Evolutionary conservation across 2,888 invertebrate species (phyloP), one percentile per base, ranked within the genome.

Genomic region (Xestia sexstrigata): DNA sequence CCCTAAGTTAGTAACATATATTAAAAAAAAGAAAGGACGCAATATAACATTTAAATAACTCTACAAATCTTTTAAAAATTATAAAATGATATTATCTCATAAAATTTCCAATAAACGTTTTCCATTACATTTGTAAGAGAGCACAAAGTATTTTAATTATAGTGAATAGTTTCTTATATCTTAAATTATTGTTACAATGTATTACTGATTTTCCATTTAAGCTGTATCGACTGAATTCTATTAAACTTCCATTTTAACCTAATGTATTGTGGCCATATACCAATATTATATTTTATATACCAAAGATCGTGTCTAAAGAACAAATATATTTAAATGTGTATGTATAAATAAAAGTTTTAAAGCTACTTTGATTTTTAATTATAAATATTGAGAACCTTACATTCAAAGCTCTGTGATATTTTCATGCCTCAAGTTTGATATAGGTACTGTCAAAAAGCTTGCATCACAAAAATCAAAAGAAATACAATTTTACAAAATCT

Each of bases 201-300:
- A 89, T 91, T 88, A 89, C 88, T 89, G 84, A 89, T 84, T 90
- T 89, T 92, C 90, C 89, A 90, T 90, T 83, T 86, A 83, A 60
- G 70, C 89, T 90, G 87, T 90, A 92, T 88, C 82, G 93, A 93
- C 92, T 94, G 93, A 93, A 91, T 91, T 90, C 80, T 89, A 90
- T 89, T 87, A 87, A 90, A 91, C 93, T 94, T 95, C 93, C 94
- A 95, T 91, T 91, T 90, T 90, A 91, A 81, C 87, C 86, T 87
- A 90, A 92, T 91, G 85, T 92, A 90, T 88, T 90, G 93, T 93
- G 94, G 95, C 95, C 95, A 95, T 95, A 94, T 92, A 94, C 92
- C 93, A 93, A 92, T 94, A 93, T 92, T 93, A 94, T 95, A 94
- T 95, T 95, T 94, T 95, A 93, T 94, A 94, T 94, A 95, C 95